Conservation (phyloP, 1,140 invertebrate species). For the Bombyx mandarina region DNA sequence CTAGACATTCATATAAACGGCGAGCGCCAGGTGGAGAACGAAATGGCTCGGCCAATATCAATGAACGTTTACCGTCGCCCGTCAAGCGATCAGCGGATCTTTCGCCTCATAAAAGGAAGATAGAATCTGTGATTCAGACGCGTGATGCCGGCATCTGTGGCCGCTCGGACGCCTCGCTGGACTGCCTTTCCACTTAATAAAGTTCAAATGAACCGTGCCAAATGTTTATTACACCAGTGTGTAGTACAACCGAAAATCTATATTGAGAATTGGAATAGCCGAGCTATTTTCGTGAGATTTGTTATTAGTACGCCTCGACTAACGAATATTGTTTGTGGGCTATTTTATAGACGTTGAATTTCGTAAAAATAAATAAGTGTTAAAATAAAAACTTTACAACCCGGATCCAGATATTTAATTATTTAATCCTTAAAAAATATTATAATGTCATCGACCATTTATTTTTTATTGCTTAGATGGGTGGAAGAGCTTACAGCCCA, state of each 20-base stretch:
- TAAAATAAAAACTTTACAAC: too few species aligned
- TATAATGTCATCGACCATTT: too few species aligned
- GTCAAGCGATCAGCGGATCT: conserved; percentile 11
- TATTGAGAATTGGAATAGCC: conserved; percentile 19
- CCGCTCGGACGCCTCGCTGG: conserved; percentile 21
- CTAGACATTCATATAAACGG: conserved; percentile 1
- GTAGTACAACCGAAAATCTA: conserved; percentile 18
- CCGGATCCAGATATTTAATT: too few species aligned
- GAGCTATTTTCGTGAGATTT: not conserved
- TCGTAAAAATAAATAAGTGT: too few species aligned
- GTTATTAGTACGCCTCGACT: too few species aligned
- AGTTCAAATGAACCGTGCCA: conserved; percentile 37
- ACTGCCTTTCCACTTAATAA: conserved; percentile 42
- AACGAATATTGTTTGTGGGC: too few species aligned
- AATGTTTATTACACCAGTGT: conserved; percentile 35
- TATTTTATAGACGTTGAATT: too few species aligned
- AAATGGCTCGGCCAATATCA: conserved; percentile 12
- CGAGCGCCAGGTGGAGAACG: conserved; percentile 10
- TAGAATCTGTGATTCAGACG: conserved; percentile 23
- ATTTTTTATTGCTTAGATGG: too few species aligned
- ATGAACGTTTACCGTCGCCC: conserved; percentile 9
- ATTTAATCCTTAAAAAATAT: too few species aligned
- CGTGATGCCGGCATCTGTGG: conserved; percentile 10
- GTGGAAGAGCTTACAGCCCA: too few species aligned
- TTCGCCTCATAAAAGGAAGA: conserved; percentile 20